Evolutionary conservation across 2,797 vertebrate genomes (phyloP).

Genomic region (Antrozous pallidus): DNA sequence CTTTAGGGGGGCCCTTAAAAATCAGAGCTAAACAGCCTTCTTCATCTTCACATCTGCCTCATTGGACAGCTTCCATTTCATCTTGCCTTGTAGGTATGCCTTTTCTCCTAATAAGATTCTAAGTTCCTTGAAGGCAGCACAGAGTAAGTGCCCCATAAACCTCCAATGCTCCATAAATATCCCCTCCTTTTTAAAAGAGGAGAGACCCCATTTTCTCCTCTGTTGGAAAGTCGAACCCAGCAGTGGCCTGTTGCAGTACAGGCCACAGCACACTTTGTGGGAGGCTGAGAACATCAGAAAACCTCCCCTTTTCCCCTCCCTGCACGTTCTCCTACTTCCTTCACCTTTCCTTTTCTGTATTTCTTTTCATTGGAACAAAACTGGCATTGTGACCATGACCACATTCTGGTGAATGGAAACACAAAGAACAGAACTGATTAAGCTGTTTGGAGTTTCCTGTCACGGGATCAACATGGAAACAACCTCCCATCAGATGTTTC

Average conservation of each 20-base stretch:
- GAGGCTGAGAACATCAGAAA: not conserved
- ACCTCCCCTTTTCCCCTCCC: not conserved
- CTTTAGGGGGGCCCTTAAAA: not conserved
- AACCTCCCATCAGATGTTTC: not conserved
- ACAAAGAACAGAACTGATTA: slow-evolving; percentile 68
- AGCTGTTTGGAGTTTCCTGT: slow-evolving; percentile 47
- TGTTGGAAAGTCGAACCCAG: not conserved
- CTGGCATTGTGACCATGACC: slow-evolving; percentile 36
- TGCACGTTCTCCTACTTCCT: not conserved
- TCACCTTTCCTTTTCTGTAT: not conserved
- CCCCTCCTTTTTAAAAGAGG: not conserved
- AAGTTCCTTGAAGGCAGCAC: not conserved
- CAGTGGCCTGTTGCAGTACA: not conserved
- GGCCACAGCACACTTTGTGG: not conserved
- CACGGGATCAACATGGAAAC: not conserved
- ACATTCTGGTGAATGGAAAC: slow-evolving; percentile 61
- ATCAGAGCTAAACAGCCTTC: not conserved
- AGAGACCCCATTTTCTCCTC: not conserved
- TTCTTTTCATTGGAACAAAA: slow-evolving; percentile 10
- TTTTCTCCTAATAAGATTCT: not conserved
- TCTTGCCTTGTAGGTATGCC: not conserved
- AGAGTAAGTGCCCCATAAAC: not conserved
- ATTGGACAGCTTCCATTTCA: not conserved
- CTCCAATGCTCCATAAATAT: not conserved
- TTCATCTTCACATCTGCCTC: not conserved